Percentiles rank a stretch among this genome's conserved stretches.
phyloP scores from a whole-genome alignment of 2,113 vertebrate genomes.

The Ellobius talpinus region DNA sequence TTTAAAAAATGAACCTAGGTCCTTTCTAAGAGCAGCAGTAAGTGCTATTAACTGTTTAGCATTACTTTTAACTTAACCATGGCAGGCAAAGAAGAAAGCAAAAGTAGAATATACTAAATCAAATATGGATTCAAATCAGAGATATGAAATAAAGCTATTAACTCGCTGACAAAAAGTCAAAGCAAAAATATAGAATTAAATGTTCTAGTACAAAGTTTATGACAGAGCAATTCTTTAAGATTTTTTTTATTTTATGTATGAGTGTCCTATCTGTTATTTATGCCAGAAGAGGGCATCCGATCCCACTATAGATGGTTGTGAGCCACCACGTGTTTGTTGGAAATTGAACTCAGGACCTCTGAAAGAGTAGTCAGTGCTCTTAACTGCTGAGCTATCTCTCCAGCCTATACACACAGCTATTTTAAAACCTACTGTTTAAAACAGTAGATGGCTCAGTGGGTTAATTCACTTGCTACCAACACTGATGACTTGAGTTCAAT shows the following conservation, averaged over 20 bases:
- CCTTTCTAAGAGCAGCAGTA: neutral
- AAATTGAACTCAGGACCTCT: no score
- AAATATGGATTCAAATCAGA: neutral
- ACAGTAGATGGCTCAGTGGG: neutral
- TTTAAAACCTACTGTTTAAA: neutral
- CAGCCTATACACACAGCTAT: neutral
- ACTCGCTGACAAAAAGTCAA: neutral
- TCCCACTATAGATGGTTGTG: no score
- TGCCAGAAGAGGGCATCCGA: no score
- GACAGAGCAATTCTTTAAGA: neutral
- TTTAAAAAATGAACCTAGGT: neutral
- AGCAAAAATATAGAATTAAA: neutral
- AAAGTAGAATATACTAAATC: neutral
- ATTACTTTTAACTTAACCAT: neutral
- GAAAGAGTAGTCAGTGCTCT: no score
- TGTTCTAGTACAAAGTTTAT: neutral
- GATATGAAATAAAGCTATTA: neutral
- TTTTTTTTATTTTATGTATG: no score
- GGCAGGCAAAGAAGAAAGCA: neutral
- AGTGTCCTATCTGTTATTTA: no score
- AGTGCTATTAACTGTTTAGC: neutral
- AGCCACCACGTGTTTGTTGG: no score
- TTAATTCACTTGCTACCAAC: neutral
- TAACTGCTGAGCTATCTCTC: no score
- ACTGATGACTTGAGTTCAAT: neutral